These are phyloP conservation scores for Anolis apletophallus DNA, from an alignment of 2,797 vertebrate species.

Conservation along the genomic window DNA sequence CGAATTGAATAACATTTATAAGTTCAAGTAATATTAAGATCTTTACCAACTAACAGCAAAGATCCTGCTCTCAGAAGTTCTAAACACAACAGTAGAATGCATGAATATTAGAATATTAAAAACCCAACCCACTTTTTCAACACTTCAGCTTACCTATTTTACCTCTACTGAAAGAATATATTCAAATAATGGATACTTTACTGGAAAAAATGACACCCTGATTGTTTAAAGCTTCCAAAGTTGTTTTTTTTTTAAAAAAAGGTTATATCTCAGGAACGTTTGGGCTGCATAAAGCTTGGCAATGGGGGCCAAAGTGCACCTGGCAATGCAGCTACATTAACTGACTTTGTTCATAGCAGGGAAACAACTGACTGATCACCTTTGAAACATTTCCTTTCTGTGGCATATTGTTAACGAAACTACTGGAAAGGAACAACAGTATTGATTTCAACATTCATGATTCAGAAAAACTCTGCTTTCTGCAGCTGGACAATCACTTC, in stretches of 20 bases:
- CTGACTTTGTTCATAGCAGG: not conserved
- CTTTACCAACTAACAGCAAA: slow-evolving; percentile 66
- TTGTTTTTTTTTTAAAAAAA: slow-evolving; percentile 2
- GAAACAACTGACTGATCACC: slow-evolving; percentile 33
- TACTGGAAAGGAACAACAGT: slow-evolving; percentile 63
- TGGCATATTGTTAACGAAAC: slow-evolving; percentile 54
- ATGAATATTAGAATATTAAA: slow-evolving; percentile 61
- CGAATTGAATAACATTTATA: slow-evolving; percentile 57
- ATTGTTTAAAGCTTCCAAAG: slow-evolving; percentile 25
- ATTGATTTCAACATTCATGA: slow-evolving; percentile 73
- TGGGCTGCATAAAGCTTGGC: slow-evolving; percentile 38
- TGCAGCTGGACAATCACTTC: slow-evolving; percentile 61
- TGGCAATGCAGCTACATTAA: slow-evolving; percentile 6
- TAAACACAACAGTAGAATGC: slow-evolving; percentile 74
- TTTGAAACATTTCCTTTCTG: slow-evolving; percentile 36
- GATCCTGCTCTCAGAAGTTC: slow-evolving; percentile 72
- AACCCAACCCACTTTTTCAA: slow-evolving; percentile 57
- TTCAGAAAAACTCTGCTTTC: slow-evolving; percentile 66
- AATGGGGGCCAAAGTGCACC: slow-evolving; percentile 15
- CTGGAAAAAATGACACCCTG: slow-evolving; percentile 42
- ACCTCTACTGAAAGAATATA: slow-evolving; percentile 45
- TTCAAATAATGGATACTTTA: slow-evolving; percentile 24
- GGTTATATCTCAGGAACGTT: not conserved
- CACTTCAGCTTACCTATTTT: slow-evolving; percentile 39
- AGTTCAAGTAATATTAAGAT: slow-evolving; percentile 77